Percentiles rank a stretch among this genome's conserved stretches.
phyloP scores from a whole-genome alignment of 2,888 invertebrate species.

The Drosophila fungiperda region DNA sequence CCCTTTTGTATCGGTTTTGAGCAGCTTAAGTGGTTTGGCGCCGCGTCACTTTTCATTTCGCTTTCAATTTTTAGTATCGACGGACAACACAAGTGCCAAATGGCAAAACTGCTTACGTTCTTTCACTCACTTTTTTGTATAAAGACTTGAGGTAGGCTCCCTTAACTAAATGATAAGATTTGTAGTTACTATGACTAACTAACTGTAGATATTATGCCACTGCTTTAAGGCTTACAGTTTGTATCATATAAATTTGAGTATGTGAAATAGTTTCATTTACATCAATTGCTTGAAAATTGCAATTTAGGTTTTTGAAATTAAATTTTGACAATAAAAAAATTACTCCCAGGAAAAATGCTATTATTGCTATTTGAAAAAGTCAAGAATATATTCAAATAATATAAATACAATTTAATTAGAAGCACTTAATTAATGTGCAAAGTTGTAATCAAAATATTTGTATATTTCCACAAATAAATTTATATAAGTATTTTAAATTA shows the following conservation, averaged over 20 bases:
- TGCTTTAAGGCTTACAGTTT: no score
- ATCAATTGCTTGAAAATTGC: no score
- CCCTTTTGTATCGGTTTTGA: conserved; percentile 66
- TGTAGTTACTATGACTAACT: background rate
- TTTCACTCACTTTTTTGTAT: background rate
- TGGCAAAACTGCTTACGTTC: conserved; percentile 22
- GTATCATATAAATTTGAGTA: background rate
- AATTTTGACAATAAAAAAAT: no score
- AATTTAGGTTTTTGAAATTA: background rate
- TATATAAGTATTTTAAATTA: background rate
- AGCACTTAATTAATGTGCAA: background rate
- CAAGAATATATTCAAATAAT: background rate
- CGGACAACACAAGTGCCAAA: conserved; percentile 51
- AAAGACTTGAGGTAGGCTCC: background rate
- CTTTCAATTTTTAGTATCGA: conserved; percentile 68
- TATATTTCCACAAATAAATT: background rate
- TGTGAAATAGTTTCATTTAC: no score
- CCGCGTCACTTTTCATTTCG: conserved; percentile 71
- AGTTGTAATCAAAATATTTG: background rate
- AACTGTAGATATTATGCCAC: no score
- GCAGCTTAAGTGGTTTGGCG: conserved; percentile 77
- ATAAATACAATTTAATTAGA: background rate
- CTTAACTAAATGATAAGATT: background rate
- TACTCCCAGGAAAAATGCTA: no score
- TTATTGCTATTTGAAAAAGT: no score